Evolutionary conservation across 2,888 invertebrate species (phyloP).

Genomic region (Nymphalis polychloros): DNA sequence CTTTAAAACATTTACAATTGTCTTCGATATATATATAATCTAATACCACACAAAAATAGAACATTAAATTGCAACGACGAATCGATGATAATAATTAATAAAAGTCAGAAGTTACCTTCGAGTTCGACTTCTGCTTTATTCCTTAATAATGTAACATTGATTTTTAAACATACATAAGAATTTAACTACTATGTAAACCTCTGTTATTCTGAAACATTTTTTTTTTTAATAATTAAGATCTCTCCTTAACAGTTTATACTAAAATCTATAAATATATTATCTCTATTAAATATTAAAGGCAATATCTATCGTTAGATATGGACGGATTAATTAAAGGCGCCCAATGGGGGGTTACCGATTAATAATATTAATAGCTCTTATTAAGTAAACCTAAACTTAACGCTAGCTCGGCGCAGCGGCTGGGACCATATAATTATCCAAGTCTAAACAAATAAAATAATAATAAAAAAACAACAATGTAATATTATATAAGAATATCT

Average conservation of each 20-base stretch:
- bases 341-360: slow-evolving; percentile 78
- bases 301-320: slow-evolving; percentile 80
- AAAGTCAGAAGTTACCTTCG: slow-evolving; percentile 1
- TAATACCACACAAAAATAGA: slow-evolving; percentile 61
- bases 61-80: slow-evolving; percentile 64
- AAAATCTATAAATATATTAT: slow-evolving; percentile 81
- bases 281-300: slow-evolving; percentile 82
- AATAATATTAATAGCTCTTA: slow-evolving; percentile 75
- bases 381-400: slow-evolving; percentile 56
- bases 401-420: slow-evolving; percentile 65
- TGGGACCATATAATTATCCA: slow-evolving; percentile 53
- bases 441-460: slow-evolving; percentile 43
- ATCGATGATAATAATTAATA: slow-evolving; percentile 34
- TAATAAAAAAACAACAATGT: slow-evolving; percentile 70
- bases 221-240: slow-evolving; percentile 65
- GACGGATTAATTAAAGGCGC: slow-evolving; percentile 82
- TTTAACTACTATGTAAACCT: slow-evolving; percentile 66
- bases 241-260: slow-evolving; percentile 65
- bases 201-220: slow-evolving; percentile 69
- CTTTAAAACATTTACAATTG: slow-evolving; percentile 47
- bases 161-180: slow-evolving; percentile 43
- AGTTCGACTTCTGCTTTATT: slow-evolving; percentile 40
- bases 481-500: slow-evolving; percentile 73
- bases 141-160: slow-evolving; percentile 44
- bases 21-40: slow-evolving; percentile 24